These are phyloP conservation scores for Hirtodrosophila trivittata DNA, from an alignment of 2,888 invertebrate species.

Conservation along the genomic window DNA sequence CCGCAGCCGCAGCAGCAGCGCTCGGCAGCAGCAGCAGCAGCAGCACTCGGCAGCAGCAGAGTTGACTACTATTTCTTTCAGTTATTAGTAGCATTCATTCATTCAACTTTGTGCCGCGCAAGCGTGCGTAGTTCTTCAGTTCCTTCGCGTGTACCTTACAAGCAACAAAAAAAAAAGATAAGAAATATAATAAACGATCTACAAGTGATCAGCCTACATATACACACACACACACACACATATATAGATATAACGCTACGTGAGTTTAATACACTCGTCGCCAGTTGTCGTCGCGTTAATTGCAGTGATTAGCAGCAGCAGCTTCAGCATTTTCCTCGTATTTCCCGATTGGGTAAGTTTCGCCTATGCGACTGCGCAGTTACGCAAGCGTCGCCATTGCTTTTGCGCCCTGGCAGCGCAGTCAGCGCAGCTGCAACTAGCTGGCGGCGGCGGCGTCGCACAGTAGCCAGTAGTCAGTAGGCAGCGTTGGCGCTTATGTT, in stretches of 20 bases:
- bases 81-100: constrained; percentile 79
- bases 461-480: constrained; percentile 41
- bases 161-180: constrained; percentile 28
- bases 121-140: constrained; percentile 79
- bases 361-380: constrained; percentile 49
- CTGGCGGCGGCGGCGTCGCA: constrained; percentile 47
- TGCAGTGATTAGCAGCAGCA: constrained; percentile 42
- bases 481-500: constrained; percentile 46
- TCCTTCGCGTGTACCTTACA: constrained; percentile 75
- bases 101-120: constrained; percentile 80
- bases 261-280: constrained; percentile 40
- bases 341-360: constrained; percentile 56
- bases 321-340: constrained; percentile 15
- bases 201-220: constrained; percentile 15
- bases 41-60: constrained; percentile 64
- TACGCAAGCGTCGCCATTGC: constrained; percentile 56
- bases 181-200: constrained; percentile 18
- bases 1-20: constrained; percentile 40
- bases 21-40: constrained; percentile 31
- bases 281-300: constrained; percentile 42
- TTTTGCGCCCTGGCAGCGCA: constrained; percentile 44
- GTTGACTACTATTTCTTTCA: constrained; percentile 78
- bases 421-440: constrained; percentile 38
- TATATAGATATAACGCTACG: constrained; percentile 32
- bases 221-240: constrained; percentile 1